Base-by-base conservation (phyloP, 2,113 vertebrate genomes). In the Tor tambroides region DNA sequence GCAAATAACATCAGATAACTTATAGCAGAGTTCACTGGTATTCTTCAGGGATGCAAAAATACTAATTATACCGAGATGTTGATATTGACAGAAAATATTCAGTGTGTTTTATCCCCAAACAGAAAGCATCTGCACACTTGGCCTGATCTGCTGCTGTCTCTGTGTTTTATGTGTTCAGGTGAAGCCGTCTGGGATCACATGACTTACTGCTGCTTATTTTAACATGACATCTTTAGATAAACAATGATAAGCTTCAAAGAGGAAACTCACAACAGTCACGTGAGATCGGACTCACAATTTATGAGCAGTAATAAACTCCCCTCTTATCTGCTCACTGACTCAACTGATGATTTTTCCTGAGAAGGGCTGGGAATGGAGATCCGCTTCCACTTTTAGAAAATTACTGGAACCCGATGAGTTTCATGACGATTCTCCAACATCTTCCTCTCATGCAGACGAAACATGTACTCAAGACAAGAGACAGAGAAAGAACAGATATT, bases 201-300 rank as follows among this genome's bases (percentile, higher is more conserved):
- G 41, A 43, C 2, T 10, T 10, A 43, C 41, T 43, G 41, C 41
- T 43, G 41, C 41, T 43, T 43, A 43, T 43, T 43, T 43, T 43
- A 43, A 43, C 41, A 43, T 43, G 41, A 43, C 41, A n/a, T 75
- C 72, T 26, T 38, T n/a, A 75, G 72, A 75, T 75, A 75, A 43
- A 75, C 72, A 72, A 35, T 0, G 35, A n/a, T 75, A 43, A 75
- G 35, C 38, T 75, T 75, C 72, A 75, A 75, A 46, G 72, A 75
- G 72, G 69, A 38, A 5, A 38, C 11, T 72, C 69, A 72, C 32
- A 75, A 14, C 35, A 11, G 9, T 26, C n/a, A 65, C 11, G 8
- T 65, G 61, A 26, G 61, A 65, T 65, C 11, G 2, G 35, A n/a
- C 38, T 72, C 38, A 0, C 23, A n/a, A 7, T 75, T 75, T 75